phyloP scores from a whole-genome alignment of 2,888 invertebrate genomes.

The Perizoma affinitatum region DNA sequence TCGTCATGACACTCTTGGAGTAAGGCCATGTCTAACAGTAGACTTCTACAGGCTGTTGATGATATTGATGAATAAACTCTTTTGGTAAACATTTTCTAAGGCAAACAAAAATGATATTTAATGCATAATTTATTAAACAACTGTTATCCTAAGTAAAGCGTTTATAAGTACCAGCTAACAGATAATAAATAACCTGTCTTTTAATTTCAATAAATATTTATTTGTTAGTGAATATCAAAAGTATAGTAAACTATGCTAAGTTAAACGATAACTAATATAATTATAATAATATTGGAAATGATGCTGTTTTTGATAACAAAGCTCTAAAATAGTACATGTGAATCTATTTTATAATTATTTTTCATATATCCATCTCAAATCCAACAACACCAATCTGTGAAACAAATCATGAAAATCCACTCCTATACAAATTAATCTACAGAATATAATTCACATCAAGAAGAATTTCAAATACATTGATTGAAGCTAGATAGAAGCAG shows the following conservation, averaged over 20 bases:
- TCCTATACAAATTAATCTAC: not conserved
- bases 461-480: not conserved
- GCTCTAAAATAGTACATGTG: no score
- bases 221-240: constrained; percentile 32
- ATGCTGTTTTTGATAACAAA: constrained; percentile 2
- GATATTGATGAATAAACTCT: no score
- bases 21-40: no score
- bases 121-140: constrained; percentile 45
- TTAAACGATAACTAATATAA: constrained; percentile 5
- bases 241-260: constrained; percentile 19
- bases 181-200: constrained; percentile 40
- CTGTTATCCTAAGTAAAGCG: constrained; percentile 44
- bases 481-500: not conserved
- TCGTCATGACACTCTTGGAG: no score
- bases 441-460: not conserved
- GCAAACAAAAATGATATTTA: constrained; percentile 11
- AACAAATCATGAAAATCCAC: constrained; percentile 10
- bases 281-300: constrained; percentile 3
- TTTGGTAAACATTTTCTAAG: not conserved
- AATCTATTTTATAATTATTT: no score
- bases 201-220: constrained; percentile 45
- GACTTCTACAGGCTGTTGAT: no score
- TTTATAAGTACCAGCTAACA: constrained; percentile 45
- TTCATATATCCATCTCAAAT: not conserved
- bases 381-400: constrained; percentile 10